phyloP scores from a whole-genome alignment of 2,113 vertebrate species.

The Monopterus albus region DNA sequence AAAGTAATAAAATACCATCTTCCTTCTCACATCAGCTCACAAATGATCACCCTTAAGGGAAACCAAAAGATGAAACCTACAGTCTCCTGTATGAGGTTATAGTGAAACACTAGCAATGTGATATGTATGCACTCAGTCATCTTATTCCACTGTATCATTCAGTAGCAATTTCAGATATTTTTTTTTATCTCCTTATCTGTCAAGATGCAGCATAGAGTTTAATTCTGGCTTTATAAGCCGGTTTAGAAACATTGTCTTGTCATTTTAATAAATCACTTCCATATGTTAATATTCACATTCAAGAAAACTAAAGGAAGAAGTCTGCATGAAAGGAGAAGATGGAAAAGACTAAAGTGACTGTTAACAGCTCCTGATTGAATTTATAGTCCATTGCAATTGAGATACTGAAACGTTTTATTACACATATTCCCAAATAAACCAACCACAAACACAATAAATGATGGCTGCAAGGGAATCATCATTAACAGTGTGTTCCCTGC shows the following conservation, averaged over 20 bases:
- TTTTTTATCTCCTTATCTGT: slow-evolving; percentile 15
- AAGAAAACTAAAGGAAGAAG: no score
- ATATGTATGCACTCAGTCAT: slow-evolving; percentile 11
- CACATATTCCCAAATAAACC: neutral
- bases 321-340: no score
- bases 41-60: no score
- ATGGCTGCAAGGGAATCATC: neutral
- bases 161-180: neutral
- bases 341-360: no score
- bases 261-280: no score
- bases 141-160: slow-evolving; percentile 4
- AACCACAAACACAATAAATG: neutral
- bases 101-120: neutral
- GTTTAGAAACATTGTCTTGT: neutral
- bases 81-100: slow-evolving; percentile 12
- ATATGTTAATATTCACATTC: no score
- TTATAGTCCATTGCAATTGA: neutral
- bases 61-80: slow-evolving; percentile 20
- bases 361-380: neutral
- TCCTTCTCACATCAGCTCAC: slow-evolving; percentile 13
- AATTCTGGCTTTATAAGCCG: neutral
- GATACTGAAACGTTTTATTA: neutral
- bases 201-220: neutral
- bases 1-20: slow-evolving; percentile 23
- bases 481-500: neutral